Base-by-base conservation (phyloP, 2,888 invertebrate genomes). In the Malacosoma neustria region DNA sequence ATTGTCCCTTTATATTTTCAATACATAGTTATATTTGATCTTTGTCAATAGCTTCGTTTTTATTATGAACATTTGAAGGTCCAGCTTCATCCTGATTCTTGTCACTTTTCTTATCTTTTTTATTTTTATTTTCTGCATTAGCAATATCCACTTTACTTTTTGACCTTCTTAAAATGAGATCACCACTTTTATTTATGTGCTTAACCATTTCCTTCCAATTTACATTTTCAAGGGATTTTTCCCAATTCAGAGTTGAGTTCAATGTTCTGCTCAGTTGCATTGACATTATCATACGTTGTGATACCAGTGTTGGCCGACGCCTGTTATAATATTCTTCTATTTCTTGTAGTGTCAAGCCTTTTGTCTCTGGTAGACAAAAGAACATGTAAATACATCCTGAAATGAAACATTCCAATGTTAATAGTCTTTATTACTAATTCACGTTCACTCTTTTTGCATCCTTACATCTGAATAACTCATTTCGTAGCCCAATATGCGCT, bases 261-360 rank as follows among this genome's bases (percentile, higher is more conserved):
- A 22, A 22, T 22, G 22, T 22, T 22, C 22, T 4, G 9, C 22
- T 22, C 22, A 22, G 9, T 22, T 65, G 66, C 29, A 56, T 39
- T 0, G 61, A 57, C 14, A 49, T 43, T 1, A 66, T 42, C 14
- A 47, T 55, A 11, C 70, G 60, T 56, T 48, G 74, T 36, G 73
- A 68, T 2, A 72, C 69, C 5, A 89, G 54, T 1, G 77, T 72
- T 11, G 79, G 60, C 1, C 77, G 81, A 5, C 85, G 68, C 0
- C 87, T 87, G 4, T 87, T 88, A 51, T 87, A 90, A 48, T 88
- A 89, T 49, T 91, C 90, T 62, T 91, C 91, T 33, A 91, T 91
- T 57, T 91, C 90, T 63, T 89, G 89, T 1, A 91, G 71, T 0
- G 89, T 84, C 48, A 88, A 80, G 7, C 82, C 87, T 57, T 88